phyloP scores from a whole-genome alignment of 2,888 invertebrate species.

The Lochmaea capreae region DNA sequence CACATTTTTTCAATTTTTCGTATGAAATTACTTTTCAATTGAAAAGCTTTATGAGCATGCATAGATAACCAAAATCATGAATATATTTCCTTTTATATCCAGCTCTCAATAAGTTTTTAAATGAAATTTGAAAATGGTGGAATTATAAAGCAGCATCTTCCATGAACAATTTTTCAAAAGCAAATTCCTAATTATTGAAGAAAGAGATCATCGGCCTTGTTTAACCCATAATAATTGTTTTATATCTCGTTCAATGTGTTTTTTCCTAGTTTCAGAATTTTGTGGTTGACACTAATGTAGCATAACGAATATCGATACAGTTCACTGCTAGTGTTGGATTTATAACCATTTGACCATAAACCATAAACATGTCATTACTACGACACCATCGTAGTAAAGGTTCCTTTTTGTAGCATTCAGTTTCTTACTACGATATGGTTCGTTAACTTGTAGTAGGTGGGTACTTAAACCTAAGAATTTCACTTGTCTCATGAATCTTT shows the following conservation, averaged over 20 bases:
- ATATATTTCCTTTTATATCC: too few species aligned
- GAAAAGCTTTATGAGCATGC: too few species aligned
- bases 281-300: slow-evolving; percentile 45
- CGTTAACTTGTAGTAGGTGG: slow-evolving; percentile 44
- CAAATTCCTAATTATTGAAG: background rate
- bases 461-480: slow-evolving; percentile 23
- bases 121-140: too few species aligned
- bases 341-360: slow-evolving; percentile 49
- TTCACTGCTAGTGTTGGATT: slow-evolving; percentile 45
- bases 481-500: background rate
- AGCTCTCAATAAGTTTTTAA: too few species aligned
- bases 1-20: too few species aligned
- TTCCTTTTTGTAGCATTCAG: slow-evolving; percentile 34
- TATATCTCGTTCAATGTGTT: slow-evolving; percentile 18
- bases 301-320: slow-evolving; percentile 48
- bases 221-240: slow-evolving; percentile 26
- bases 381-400: slow-evolving; percentile 44
- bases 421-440: slow-evolving; percentile 43
- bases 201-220: slow-evolving; percentile 17
- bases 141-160: too few species aligned
- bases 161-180: background rate
- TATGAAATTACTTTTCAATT: too few species aligned
- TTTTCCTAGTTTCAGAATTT: slow-evolving; percentile 28
- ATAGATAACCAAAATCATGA: too few species aligned
- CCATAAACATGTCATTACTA: slow-evolving; percentile 48